Base-by-base conservation (phyloP, 2,113 vertebrate species). In the Alouatta palliata region DNA sequence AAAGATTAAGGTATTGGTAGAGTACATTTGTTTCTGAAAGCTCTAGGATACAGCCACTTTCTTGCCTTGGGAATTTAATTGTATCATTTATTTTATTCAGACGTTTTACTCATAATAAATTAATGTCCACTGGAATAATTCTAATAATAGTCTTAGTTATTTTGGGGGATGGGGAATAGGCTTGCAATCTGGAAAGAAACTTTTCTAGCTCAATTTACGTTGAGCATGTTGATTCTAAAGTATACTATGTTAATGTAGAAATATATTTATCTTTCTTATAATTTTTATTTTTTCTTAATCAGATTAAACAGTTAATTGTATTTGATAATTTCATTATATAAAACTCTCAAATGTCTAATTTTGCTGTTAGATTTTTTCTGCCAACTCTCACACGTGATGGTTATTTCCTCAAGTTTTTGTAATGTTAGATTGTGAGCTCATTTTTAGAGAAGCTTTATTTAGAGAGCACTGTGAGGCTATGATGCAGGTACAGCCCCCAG, bases 361-460 rank as follows among this genome's bases (percentile, higher is more conserved):
- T 70, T 83, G 58, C 35, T 52, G 3, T 73, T 58, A 52, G 25
- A 77, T 49, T 84, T 77, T 77, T 84, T 89, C 79, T 79, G 35
- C 35, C 12, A 1, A 71, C 25, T 70, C 20, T 71, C 70, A 89
- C 30, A 19, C 30, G 64, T 80, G 45, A 37, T 77, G 37, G 76
- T 79, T 90, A 61, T 80, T 73, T 79, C 52, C 16, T 52, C 85
- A 21, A 8, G 23, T 93, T 71, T 79, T 70, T 85, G 12, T 84
- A 84, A 84, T 85, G 90, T 84, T 27, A 16, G 30, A 37, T 16
- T 66, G 61, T 49, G 52, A 90, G 49, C 17, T 93, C 52, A 43
- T 80, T 32, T 70, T 58, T 77, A 89, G 25, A 68, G 66, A 95
- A 85, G 20, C 7, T 82, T 95, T 40, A 89, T 70, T 89, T 93